Conservation (phyloP, 2,113 vertebrate species). For the Ia io region DNA sequence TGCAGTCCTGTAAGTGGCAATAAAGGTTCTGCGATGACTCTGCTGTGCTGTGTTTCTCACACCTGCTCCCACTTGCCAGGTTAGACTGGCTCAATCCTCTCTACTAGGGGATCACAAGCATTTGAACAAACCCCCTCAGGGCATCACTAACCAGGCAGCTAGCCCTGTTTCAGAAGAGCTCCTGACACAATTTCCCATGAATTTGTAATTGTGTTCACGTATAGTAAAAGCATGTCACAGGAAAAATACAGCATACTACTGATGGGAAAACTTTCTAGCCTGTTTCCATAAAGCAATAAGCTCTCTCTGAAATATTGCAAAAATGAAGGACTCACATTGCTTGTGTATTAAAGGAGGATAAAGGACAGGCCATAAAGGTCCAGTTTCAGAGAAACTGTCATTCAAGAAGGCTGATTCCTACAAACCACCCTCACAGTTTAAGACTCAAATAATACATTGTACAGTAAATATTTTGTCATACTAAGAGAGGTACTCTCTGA, state of each 20-base stretch:
- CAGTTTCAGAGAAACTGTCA: not conserved
- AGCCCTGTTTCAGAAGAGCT: not conserved
- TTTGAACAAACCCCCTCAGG: constrained; percentile 64
- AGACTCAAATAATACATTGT: not conserved
- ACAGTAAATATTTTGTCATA: not conserved
- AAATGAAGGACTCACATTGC: not conserved
- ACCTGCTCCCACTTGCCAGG: constrained; percentile 54
- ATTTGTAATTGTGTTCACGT: constrained; percentile 64
- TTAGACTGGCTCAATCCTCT: constrained; percentile 56
- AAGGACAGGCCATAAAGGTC: not conserved
- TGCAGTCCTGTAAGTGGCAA: constrained; percentile 44
- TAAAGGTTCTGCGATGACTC: constrained; percentile 29
- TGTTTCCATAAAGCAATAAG: not conserved
- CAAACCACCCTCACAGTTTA: not conserved
- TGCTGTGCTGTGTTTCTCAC: constrained; percentile 26
- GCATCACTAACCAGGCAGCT: constrained; percentile 19
- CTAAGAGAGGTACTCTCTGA: not conserved
- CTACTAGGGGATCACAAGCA: constrained; percentile 40
- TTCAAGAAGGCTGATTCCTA: not conserved
- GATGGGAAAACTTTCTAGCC: constrained; percentile 24
- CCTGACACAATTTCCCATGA: constrained; percentile 12
- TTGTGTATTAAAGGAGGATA: not conserved
- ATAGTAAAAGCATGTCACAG: not conserved
- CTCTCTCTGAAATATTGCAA: not conserved
- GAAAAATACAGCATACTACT: not conserved